phyloP scores from a whole-genome alignment of 2,888 invertebrate species.

The Euzophera pinguis region DNA sequence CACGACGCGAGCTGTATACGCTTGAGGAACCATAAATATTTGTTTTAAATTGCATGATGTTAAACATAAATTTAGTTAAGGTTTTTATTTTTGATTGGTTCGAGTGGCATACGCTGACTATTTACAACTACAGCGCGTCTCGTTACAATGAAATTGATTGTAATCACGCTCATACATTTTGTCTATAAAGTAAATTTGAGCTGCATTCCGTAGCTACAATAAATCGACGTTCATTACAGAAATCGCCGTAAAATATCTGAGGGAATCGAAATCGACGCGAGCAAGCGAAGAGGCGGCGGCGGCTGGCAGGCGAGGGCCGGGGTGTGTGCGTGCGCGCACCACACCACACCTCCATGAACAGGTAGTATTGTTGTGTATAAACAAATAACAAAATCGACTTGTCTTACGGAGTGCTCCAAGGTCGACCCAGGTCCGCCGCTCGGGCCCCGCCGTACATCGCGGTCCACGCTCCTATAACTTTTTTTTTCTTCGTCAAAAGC shows the following conservation, averaged over 20 bases:
- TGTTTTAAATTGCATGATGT: conserved; percentile 37
- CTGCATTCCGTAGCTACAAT: conserved; percentile 60
- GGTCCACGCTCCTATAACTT: conserved; percentile 51
- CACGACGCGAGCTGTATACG: conserved; percentile 23
- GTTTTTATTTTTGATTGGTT: conserved; percentile 54
- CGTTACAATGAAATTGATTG: conserved; percentile 58
- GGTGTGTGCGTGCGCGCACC: conserved; percentile 36
- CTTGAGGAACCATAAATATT: conserved; percentile 43
- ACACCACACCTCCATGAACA: conserved; percentile 49
- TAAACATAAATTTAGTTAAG: conserved; percentile 49
- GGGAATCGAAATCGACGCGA: conserved; percentile 59
- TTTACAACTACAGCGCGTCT: conserved; percentile 41
- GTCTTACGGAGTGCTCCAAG: conserved; percentile 73
- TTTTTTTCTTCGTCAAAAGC: conserved; percentile 62
- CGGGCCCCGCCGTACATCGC: conserved; percentile 39
- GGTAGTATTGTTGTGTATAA: conserved; percentile 78
- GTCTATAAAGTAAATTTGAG: conserved; percentile 58
- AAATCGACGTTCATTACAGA: conserved; percentile 73
- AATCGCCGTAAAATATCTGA: conserved; percentile 73
- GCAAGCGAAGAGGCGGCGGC: conserved; percentile 28
- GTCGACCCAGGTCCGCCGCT: conserved; percentile 50
- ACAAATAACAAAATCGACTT: conserved; percentile 79
- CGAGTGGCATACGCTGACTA: conserved; percentile 38
- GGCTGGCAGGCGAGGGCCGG: conserved; percentile 15
- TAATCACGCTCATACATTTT: conserved; percentile 58